A percentile compares a stretch with the other conserved stretches of the same genome.
These are phyloP conservation scores for Neolamprologus longior DNA, from an alignment of 2,113 vertebrate species.

Conservation along the genomic window DNA sequence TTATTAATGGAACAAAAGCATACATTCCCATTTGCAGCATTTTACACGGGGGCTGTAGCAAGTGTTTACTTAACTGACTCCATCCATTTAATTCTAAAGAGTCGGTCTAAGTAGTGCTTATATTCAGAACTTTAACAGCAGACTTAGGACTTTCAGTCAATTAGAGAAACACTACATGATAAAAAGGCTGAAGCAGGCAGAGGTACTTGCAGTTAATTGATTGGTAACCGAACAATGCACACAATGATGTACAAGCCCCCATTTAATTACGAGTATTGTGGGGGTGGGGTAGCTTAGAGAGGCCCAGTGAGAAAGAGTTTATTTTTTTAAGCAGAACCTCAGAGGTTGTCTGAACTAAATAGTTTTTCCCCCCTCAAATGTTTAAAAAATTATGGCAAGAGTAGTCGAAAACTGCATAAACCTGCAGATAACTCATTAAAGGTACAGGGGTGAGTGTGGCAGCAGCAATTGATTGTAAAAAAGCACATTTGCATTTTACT, in stretches of 20 bases:
- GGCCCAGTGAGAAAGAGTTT: not conserved
- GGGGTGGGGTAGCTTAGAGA: not conserved
- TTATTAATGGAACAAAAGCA: not conserved
- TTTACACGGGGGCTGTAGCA: not conserved
- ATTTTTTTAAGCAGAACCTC: not conserved
- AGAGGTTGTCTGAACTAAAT: not conserved
- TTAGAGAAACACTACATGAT: slow-evolving; percentile 6
- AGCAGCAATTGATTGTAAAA: not conserved
- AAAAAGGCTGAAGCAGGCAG: slow-evolving; percentile 9
- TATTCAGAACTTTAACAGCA: not conserved
- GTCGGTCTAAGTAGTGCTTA: not conserved
- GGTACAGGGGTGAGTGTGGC: not conserved
- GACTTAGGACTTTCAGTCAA: slow-evolving; percentile 3
- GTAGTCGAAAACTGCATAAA: not conserved
- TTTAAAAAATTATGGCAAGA: not conserved
- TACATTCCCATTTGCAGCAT: not conserved
- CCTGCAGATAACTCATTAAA: not conserved
- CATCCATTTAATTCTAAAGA: not conserved
- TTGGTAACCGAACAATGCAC: slow-evolving; percentile 21
- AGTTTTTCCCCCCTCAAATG: not conserved
- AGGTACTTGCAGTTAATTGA: slow-evolving; percentile 29
- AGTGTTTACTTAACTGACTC: not conserved
- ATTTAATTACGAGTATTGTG: slow-evolving; percentile 20
- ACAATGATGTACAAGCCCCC: slow-evolving; percentile 15
- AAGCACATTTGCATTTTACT: not conserved